Percentiles rank a stretch among this genome's conserved stretches.
These are phyloP conservation scores for Diplosoma virens DNA, from an alignment of 23 tunicate species.

Conservation along the genomic window DNA sequence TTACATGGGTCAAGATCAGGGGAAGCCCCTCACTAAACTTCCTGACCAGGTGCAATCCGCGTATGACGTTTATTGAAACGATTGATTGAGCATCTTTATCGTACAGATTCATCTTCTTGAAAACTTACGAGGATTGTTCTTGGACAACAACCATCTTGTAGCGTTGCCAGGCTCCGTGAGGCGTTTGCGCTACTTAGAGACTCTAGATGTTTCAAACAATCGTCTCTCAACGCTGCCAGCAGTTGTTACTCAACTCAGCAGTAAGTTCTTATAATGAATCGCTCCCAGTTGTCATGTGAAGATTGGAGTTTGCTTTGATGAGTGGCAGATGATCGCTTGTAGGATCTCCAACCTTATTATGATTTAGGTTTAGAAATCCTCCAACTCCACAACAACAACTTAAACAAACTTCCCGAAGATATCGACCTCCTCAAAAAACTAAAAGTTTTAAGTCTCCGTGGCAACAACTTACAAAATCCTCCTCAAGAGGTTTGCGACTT, in stretches of 20 bases:
- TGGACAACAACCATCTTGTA: conserved; percentile 67
- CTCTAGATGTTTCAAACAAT: conserved; percentile 61
- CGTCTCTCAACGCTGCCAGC: conserved; percentile 64
- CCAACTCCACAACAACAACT: conserved; percentile 53
- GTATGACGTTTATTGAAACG: background rate
- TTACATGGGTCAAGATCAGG: conserved; percentile 84
- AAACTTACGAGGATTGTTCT: conserved; percentile 41
- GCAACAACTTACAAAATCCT: conserved; percentile 55
- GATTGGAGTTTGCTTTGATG: no score
- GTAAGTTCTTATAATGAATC: conserved; percentile 1
- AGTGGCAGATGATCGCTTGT: no score
- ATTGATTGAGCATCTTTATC: background rate
- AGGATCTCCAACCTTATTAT: no score
- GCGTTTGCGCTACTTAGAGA: conserved; percentile 39
- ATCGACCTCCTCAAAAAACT: conserved; percentile 48
- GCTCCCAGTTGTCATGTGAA: no score
- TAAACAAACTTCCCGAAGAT: conserved; percentile 47
- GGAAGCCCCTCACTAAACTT: conserved; percentile 61
- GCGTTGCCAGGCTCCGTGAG: conserved; percentile 50
- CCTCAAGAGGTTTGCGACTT: conserved; percentile 74
- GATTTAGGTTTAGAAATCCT: conserved; percentile 40
- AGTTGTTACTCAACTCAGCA: conserved; percentile 7
- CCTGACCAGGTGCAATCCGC: conserved; percentile 68
- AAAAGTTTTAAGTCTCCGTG: conserved; percentile 25
- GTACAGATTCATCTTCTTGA: conserved; percentile 47